Percentiles rank a stretch among this genome's conserved stretches.
Conservation (phyloP, 1,140 invertebrate species). For the Drosophila malerkotliana region DNA sequence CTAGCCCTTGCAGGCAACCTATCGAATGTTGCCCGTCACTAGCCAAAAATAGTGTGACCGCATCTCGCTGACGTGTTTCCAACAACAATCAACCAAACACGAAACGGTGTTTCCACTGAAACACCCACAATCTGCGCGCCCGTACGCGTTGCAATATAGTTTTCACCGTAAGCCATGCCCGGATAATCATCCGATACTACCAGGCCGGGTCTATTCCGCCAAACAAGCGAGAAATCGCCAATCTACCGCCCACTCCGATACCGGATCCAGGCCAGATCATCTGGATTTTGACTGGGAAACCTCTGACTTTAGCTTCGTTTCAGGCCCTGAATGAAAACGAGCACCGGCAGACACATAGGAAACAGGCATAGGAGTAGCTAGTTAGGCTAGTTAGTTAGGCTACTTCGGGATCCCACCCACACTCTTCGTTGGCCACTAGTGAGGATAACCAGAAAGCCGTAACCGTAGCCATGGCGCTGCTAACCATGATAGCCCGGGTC, state of each 20-base stretch:
- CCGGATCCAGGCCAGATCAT: background rate
- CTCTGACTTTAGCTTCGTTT: slow-evolving; percentile 3
- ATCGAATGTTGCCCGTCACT: background rate
- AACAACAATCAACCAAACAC: slow-evolving; percentile 25
- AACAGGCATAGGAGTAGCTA: background rate
- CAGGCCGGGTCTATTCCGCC: background rate
- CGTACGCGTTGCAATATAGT: slow-evolving; percentile 19
- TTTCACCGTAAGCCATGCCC: slow-evolving; percentile 22
- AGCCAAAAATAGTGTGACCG: background rate
- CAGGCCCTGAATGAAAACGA: slow-evolving; percentile 3
- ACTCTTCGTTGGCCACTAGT: background rate
- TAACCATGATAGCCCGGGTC: slow-evolving; percentile 98
- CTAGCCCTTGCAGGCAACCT: background rate
- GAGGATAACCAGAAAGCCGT: background rate
- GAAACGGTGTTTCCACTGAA: background rate
- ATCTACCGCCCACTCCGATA: background rate
- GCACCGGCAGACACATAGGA: background rate
- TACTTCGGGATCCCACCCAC: background rate
- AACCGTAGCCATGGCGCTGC: slow-evolving; percentile 90
- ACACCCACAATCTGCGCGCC: background rate
- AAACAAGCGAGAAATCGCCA: background rate
- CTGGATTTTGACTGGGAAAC: background rate
- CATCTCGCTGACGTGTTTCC: slow-evolving; percentile 52
- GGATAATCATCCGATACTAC: background rate
- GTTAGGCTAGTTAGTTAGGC: background rate